These are phyloP conservation scores for Cynoglossus semilaevis DNA, from an alignment of 2,113 vertebrate genomes.

Conservation along the genomic window DNA sequence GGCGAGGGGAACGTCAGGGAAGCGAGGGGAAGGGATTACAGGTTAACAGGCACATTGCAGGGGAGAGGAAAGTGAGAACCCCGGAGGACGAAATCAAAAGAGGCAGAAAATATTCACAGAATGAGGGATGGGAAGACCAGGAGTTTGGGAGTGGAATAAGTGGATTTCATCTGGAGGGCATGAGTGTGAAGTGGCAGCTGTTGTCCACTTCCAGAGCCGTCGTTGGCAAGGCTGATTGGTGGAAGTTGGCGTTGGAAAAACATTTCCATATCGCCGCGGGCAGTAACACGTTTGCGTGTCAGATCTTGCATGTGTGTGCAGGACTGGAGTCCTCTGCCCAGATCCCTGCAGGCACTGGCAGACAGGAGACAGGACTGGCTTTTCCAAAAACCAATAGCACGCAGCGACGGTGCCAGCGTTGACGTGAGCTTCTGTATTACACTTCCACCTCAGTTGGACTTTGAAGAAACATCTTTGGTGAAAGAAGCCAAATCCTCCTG, in stretches of 20 bases:
- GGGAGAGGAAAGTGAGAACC: constrained; percentile 6
- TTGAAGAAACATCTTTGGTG: too few species aligned
- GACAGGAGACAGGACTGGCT: neutral
- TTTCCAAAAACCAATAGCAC: constrained; percentile 9
- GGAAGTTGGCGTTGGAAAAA: constrained; percentile 8
- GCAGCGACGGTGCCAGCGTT: neutral
- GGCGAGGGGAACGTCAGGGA: neutral
- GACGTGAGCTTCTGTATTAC: neutral
- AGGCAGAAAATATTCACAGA: constrained; percentile 35
- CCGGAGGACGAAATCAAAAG: constrained; percentile 29
- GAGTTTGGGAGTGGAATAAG: constrained; percentile 50
- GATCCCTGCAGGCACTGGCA: constrained; percentile 15
- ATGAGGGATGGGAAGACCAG: constrained; percentile 9
- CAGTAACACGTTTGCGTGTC: constrained; percentile 26
- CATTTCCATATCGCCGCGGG: constrained; percentile 12
- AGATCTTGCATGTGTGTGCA: constrained; percentile 4
- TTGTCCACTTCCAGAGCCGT: constrained; percentile 29
- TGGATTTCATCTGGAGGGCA: constrained; percentile 50
- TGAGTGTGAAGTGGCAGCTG: constrained; percentile 53
- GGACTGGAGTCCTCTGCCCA: constrained; percentile 19
- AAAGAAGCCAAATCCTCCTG: too few species aligned
- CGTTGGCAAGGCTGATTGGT: constrained; percentile 36
- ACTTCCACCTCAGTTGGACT: neutral
- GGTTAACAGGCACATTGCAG: constrained; percentile 30
- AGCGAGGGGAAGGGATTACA: constrained; percentile 24